These are phyloP conservation scores for Trissolcus japonicus DNA, from an alignment of 2,888 invertebrate genomes.

Conservation along the genomic window DNA sequence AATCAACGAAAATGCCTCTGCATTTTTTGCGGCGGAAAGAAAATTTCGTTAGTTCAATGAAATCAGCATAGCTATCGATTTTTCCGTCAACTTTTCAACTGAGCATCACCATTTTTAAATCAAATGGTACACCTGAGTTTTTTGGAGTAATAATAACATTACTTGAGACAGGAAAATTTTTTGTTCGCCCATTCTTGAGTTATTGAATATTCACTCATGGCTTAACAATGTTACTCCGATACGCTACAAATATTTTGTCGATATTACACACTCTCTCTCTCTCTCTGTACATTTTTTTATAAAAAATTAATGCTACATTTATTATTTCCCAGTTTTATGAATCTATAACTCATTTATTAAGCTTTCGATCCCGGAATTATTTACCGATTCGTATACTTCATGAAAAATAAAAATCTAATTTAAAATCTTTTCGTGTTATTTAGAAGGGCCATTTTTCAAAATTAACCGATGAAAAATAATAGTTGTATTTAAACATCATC, in stretches of 20 bases:
- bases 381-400: no score
- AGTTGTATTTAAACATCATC: no score
- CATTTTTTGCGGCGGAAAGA: neutral
- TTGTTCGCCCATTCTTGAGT: neutral
- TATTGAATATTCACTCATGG: neutral
- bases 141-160: conserved; percentile 14
- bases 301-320: no score
- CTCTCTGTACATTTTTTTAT: no score
- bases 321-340: no score
- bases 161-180: conserved; percentile 10
- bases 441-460: no score
- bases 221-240: neutral
- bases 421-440: no score
- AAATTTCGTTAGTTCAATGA: conserved; percentile 6
- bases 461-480: no score
- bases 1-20: no score
- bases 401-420: no score
- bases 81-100: conserved; percentile 19
- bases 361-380: no score
- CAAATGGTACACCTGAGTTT: conserved; percentile 6
- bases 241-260: neutral
- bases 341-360: no score
- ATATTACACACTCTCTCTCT: neutral
- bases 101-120: conserved; percentile 13
- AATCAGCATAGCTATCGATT: conserved; percentile 17